Evolutionary conservation across 1,140 invertebrate genomes (phyloP), one percentile per base, ranked within the genome.

Genomic region (Gonatopus flavifemur): DNA sequence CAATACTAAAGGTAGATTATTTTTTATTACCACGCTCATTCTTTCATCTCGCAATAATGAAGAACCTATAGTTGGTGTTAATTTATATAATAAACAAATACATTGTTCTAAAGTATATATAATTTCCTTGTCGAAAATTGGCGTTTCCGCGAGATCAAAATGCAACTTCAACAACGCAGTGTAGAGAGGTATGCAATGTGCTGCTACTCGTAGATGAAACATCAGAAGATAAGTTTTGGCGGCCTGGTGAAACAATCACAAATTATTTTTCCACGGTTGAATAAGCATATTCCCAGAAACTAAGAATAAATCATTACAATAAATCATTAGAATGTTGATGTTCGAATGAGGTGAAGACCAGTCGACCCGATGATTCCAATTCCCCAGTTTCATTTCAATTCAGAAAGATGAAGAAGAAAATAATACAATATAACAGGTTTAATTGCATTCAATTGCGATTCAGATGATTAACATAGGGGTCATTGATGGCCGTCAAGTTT

Each of bases 81-180:
- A 18, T 57, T 69, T 64, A 28, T 70, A 67, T 16, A 78, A 45
- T 18, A 72, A 58, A 48, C 51, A 67, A 51, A 77, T 72, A 39
- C 74, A 77, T 24, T 66, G 54, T 16, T 75, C 60, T 41, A 75
- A 50, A 45, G 64, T 64, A n/a, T 66, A 55, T 24, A 69, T 62
- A 10, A 72, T 69, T 22, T 70, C 66, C 37, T 59, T 64, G 48
- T 70, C 70, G 32, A 75, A 68, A 30, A 66, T 64, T 19, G 73
- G 72, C 9, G 66, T 67, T 45, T 70, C 67, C 0, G 44, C 62
- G 21, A 73, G 41, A 47, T 74, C 72, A 6, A 65, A 52, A 49
- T 72, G 66, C 3, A 74, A 42, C 30, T 68, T 75, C 1, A 75
- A 32, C 18, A 77, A 69, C 10, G 63, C 59, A 10, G 49, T 67